A percentile compares a stretch with the other conserved stretches of the same genome.
Evolutionary conservation across 2,888 invertebrate species (phyloP).

Genomic region (Drosophila borealis): DNA sequence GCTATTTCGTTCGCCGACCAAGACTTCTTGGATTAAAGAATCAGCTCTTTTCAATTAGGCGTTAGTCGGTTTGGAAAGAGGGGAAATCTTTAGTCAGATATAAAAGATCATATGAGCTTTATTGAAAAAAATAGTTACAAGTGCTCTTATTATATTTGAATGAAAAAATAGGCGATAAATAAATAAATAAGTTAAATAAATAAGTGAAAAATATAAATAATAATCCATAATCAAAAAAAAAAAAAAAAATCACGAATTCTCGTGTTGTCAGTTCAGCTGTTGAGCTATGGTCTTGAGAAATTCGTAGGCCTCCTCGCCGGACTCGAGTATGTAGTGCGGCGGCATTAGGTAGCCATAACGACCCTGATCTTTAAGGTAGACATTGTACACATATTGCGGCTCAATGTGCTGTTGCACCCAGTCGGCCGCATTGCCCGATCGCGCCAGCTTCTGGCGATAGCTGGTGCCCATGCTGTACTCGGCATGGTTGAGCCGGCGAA

Average conservation of each 20-base stretch:
- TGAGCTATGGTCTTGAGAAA: slow-evolving; percentile 80
- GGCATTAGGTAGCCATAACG: slow-evolving; percentile 84
- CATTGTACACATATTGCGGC: slow-evolving; percentile 80
- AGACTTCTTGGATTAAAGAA: too few species aligned
- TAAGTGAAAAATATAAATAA: slow-evolving; percentile 17
- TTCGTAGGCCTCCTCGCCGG: slow-evolving; percentile 82
- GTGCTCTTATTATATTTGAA: neutral
- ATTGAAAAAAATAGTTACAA: neutral
- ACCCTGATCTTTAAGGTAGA: slow-evolving; percentile 83
- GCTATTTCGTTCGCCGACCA: too few species aligned
- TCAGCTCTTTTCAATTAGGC: too few species aligned
- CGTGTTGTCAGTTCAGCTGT: slow-evolving; percentile 49
- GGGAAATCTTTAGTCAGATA: too few species aligned
- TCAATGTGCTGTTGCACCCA: slow-evolving; percentile 81
- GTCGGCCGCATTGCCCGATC: slow-evolving; percentile 83
- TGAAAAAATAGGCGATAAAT: neutral
- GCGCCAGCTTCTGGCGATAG: slow-evolving; percentile 79
- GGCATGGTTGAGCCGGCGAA: slow-evolving; percentile 77
- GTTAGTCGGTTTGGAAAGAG: too few species aligned
- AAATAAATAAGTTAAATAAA: slow-evolving; percentile 12
- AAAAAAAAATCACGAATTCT: slow-evolving; percentile 1
- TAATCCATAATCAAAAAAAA: neutral
- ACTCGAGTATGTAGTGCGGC: slow-evolving; percentile 81
- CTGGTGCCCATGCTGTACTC: slow-evolving; percentile 82
- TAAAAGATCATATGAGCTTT: too few species aligned